Conservation (phyloP, 2,113 vertebrate genomes). For the Cygnus atratus region DNA sequence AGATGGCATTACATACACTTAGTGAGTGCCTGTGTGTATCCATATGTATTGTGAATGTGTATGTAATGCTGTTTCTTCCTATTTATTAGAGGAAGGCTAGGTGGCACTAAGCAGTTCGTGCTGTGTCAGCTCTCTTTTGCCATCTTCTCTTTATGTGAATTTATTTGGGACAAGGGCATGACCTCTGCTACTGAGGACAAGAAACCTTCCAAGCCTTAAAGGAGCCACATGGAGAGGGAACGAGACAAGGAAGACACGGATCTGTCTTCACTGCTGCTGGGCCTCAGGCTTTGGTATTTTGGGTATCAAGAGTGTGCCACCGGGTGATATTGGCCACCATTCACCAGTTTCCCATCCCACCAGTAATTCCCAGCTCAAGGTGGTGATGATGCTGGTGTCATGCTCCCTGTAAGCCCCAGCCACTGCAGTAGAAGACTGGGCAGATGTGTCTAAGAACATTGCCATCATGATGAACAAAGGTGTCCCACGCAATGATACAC, state of each 20-base stretch:
- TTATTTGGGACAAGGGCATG: fast-evolving
- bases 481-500: fast-evolving
- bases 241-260: too few species aligned
- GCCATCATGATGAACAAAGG: neutral
- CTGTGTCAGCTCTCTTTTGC: neutral
- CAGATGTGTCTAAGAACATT: neutral
- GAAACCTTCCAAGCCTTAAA: neutral
- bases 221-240: neutral
- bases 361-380: neutral
- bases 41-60: neutral
- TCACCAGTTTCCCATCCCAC: neutral
- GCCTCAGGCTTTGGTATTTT: neutral
- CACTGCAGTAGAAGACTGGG: neutral
- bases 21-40: neutral
- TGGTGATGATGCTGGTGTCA: neutral
- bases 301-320: neutral
- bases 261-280: neutral
- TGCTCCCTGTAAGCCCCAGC: neutral
- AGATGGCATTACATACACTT: neutral
- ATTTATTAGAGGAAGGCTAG: neutral
- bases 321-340: neutral
- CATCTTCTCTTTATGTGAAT: neutral
- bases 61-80: neutral
- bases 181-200: neutral
- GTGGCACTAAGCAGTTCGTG: neutral